Conservation (phyloP, 2,797 vertebrate genomes). For the Martes flavigula region DNA sequence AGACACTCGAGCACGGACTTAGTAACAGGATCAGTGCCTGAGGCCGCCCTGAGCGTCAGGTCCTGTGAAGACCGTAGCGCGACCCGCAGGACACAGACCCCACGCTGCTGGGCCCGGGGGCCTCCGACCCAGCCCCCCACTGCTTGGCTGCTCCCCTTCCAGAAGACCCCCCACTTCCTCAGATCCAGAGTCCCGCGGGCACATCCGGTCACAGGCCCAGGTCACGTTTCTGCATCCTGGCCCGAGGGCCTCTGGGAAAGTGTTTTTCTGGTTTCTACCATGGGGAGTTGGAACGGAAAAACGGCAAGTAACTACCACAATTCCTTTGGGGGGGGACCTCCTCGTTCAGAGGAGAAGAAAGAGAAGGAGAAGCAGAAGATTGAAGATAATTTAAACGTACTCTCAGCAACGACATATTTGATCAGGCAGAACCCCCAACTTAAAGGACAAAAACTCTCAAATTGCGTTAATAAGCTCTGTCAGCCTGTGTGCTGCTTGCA, state of each 20-base stretch:
- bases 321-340: not conserved
- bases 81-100: fast-evolving
- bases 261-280: not conserved
- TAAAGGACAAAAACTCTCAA: not conserved
- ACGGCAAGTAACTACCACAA: not conserved
- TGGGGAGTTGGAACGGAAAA: not conserved
- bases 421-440: not conserved
- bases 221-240: not conserved
- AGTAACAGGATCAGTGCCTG: not conserved
- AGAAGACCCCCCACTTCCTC: not conserved
- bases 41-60: too few relatives aligned
- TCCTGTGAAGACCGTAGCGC: too few relatives aligned
- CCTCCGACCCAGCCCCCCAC: not conserved
- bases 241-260: fast-evolving
- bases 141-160: fast-evolving
- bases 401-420: not conserved
- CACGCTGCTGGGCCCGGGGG: fast-evolving
- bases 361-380: not conserved
- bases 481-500: not conserved
- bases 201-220: too few relatives aligned
- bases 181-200: not conserved
- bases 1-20: fast-evolving
- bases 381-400: not conserved
- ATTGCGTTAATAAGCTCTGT: not conserved
- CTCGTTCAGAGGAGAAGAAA: not conserved